Evolutionary conservation across 2,888 invertebrate genomes (phyloP).

Genomic region (Dolomedes plantarius): DNA sequence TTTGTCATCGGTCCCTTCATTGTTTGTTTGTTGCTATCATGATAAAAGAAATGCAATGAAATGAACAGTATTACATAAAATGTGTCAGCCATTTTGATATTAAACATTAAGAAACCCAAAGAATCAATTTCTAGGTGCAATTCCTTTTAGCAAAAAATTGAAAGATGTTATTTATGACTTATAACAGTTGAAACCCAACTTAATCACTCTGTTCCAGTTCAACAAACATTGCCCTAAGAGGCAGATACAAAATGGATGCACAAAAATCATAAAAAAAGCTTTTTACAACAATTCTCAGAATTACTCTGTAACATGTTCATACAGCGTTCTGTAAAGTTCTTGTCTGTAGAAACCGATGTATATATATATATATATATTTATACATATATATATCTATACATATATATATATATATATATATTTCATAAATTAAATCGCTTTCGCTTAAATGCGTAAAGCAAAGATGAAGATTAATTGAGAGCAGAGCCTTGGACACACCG

Average conservation of each 20-base stretch:
- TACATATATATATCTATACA: neutral
- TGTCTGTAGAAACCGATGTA: neutral
- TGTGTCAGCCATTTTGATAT: no score
- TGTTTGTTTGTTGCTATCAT: no score
- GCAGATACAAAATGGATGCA: neutral
- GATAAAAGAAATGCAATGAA: no score
- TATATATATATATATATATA: neutral
- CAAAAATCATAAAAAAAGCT: neutral
- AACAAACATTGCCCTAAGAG: neutral
- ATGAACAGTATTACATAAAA: no score
- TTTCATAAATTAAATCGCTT: neutral
- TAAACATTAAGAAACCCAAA: no score
- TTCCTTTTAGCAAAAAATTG: no score
- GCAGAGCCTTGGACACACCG: constrained; percentile 20
- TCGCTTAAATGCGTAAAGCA: no score
- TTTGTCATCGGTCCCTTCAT: no score
- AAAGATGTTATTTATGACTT: no score
- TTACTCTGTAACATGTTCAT: neutral
- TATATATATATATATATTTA: neutral
- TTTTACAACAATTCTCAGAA: neutral
- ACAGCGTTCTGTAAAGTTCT: neutral
- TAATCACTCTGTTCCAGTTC: neutral
- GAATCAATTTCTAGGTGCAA: no score
- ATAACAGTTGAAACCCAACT: neutral
- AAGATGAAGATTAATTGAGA: neutral